Conservation (phyloP, 2,888 invertebrate species). For the Ecliptopera silaceata region DNA sequence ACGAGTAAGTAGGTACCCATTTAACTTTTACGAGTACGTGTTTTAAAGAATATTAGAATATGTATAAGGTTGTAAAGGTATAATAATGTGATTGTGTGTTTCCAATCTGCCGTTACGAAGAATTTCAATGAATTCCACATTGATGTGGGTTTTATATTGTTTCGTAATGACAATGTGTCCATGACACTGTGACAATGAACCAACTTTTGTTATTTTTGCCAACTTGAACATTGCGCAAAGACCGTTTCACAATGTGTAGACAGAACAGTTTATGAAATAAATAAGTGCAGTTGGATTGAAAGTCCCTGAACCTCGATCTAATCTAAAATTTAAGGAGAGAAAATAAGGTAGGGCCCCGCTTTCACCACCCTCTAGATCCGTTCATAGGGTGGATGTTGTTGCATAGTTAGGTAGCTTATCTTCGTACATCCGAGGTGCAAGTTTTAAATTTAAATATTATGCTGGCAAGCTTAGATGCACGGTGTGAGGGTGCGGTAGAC, state of each 20-base stretch:
- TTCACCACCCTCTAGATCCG: background rate
- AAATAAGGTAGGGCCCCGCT: background rate
- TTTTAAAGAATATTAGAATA: too few species aligned
- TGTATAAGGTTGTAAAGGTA: too few species aligned
- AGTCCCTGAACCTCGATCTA: background rate
- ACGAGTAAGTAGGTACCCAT: too few species aligned
- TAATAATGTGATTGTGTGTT: too few species aligned
- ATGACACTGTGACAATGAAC: background rate
- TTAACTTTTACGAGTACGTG: too few species aligned
- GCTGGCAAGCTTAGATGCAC: constrained; percentile 47
- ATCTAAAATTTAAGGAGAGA: background rate
- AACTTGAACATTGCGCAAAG: background rate
- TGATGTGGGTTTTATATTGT: too few species aligned
- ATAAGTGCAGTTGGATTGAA: background rate
- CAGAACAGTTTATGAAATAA: background rate
- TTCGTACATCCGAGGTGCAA: constrained; percentile 2
- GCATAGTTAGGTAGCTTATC: constrained; percentile 3
- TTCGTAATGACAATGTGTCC: too few species aligned
- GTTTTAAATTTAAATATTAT: constrained; percentile 43
- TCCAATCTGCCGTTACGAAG: too few species aligned
- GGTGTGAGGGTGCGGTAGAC: constrained; percentile 63
- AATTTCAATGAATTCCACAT: too few species aligned
- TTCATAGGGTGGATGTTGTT: background rate
- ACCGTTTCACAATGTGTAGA: too few species aligned
- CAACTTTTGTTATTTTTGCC: background rate